Percentiles rank a stretch among this genome's conserved stretches.
Evolutionary conservation across 1,140 invertebrate genomes (phyloP).

Genomic region (Chlorops oryzae): DNA sequence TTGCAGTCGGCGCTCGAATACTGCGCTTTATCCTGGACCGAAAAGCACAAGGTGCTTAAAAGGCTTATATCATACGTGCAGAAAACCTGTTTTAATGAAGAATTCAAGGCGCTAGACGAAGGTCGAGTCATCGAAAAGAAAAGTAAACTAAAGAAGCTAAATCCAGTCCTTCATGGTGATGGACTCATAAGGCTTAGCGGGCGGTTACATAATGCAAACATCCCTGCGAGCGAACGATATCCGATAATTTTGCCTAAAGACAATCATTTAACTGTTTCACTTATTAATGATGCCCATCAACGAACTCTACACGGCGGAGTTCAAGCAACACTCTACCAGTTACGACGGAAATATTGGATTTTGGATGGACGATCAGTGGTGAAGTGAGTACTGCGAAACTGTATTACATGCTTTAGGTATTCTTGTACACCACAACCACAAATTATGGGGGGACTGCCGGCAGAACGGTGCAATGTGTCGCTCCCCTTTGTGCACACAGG

Average conservation of each 20-base stretch:
- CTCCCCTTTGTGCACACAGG: slow-evolving; percentile 22
- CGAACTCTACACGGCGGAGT: slow-evolving; percentile 1
- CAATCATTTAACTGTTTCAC: neutral
- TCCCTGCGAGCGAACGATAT: neutral
- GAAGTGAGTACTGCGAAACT: neutral
- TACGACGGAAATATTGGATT: neutral
- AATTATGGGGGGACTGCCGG: neutral
- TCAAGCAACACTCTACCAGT: neutral
- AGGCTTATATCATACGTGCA: neutral
- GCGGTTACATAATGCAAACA: neutral
- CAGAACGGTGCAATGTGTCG: neutral
- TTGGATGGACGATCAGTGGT: neutral
- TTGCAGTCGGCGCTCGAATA: neutral
- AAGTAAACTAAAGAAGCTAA: neutral
- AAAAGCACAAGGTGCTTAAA: too few relatives aligned
- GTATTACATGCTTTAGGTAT: neutral
- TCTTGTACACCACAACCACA: neutral
- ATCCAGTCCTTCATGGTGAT: neutral
- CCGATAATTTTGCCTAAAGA: neutral
- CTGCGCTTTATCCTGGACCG: too few relatives aligned
- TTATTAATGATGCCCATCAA: neutral
- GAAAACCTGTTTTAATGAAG: neutral
- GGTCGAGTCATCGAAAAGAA: neutral
- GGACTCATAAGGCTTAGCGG: neutral
- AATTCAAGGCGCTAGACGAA: neutral